Base-by-base conservation (phyloP, 1,140 invertebrate genomes). In the Drosophila nikananu region DNA sequence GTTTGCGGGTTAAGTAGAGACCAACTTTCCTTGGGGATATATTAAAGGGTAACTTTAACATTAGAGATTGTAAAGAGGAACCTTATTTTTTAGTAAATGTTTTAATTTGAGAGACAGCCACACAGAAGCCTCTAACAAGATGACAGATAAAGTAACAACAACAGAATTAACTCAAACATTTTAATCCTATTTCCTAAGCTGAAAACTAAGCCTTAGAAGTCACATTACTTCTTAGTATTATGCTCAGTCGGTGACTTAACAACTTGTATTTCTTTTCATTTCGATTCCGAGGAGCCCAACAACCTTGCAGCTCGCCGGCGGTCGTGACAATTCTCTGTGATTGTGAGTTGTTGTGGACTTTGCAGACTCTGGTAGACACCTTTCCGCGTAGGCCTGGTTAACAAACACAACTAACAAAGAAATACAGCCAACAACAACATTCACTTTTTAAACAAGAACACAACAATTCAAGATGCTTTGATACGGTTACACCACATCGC, bases 341-440 rank as follows among this genome's bases (percentile, higher is more conserved):
- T 55, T 57, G 35, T 57, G 35, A 57, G 21, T 55, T 55, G 32
- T 55, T 55, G 54, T 12, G 37, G 54, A 39, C 54, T 57, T 19
- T 13, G 23, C 12, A 35, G 32, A 35, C 32, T 35, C 32, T 9
- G 32, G 10, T 7, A 46, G 32, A 46, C 68, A 74, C 54, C 66
- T 82, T 74, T 70, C 49, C 68, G 79, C 70, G 82, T 86, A 79
- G 79, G 83, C 78, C 52, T 67, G 55, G 55, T 46, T 49, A 35
- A 41, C 42, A 44, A 44, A 64, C n/a, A 64, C n/a, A 48, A 68
- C 35, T 42, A 60, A 59, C 48, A 21, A 61, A 46, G 54, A 25
- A 65, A 59, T 59, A 67, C 62, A 83, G 8, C 58, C 70, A 67
- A 63, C 54, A 67, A 63, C 54, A 64, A 64, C 60, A 80, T 70